Conservation (phyloP, 2,797 vertebrate species). For the Dipus sagitta region DNA sequence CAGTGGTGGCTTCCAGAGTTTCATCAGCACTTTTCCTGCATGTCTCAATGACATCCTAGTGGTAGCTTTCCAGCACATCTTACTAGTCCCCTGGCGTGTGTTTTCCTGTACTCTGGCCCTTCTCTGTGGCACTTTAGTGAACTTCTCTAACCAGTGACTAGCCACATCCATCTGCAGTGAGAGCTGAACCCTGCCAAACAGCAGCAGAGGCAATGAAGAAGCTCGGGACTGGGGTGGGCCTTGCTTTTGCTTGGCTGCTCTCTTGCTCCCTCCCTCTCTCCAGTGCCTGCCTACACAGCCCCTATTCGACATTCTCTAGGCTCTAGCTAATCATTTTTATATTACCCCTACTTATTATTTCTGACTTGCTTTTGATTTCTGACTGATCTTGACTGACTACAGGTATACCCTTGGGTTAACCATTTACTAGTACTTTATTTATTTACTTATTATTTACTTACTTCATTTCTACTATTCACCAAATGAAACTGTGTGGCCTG, state of each 20-base stretch:
- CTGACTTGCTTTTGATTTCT: constrained; percentile 9
- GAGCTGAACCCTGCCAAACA: background rate
- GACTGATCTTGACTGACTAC: constrained; percentile 2
- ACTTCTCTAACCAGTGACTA: background rate
- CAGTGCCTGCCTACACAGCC: background rate
- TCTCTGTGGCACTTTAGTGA: background rate
- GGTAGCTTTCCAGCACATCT: background rate
- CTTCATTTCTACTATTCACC: background rate
- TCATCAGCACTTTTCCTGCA: background rate
- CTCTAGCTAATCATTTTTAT: background rate
- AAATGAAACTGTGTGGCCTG: background rate
- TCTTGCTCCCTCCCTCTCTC: background rate
- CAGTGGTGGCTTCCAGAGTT: background rate
- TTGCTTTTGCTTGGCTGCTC: background rate
- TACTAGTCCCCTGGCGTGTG: too few relatives aligned
- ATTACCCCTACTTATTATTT: constrained; percentile 16
- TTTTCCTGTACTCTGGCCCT: background rate
- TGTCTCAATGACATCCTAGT: background rate
- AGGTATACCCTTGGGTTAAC: background rate
- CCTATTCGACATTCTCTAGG: background rate
- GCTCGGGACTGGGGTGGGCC: background rate
- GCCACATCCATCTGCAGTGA: background rate
- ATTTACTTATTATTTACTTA: background rate
- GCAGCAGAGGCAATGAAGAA: background rate
- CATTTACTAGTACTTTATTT: background rate